Conservation (phyloP, 2,113 vertebrate species). For the Illadopsis cleaveri region DNA sequence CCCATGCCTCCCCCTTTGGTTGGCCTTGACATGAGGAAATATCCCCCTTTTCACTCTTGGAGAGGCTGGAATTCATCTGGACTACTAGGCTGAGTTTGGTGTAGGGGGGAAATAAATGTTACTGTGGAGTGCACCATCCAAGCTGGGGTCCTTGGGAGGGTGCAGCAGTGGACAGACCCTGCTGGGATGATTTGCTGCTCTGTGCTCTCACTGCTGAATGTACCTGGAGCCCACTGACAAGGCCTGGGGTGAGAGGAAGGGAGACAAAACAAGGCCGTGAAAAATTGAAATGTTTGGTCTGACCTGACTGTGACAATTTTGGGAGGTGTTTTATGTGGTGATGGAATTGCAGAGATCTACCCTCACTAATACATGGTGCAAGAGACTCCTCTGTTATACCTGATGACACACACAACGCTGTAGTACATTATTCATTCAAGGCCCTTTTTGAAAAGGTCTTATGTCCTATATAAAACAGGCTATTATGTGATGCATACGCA, state of each 20-base stretch:
- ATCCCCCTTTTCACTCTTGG: not conserved
- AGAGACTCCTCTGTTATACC: slow-evolving; percentile 19
- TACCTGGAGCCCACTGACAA: not conserved
- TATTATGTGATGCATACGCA: slow-evolving; percentile 61
- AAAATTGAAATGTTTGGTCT: not conserved
- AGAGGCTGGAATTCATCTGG: not conserved
- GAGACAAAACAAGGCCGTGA: not conserved
- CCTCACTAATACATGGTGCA: slow-evolving; percentile 8
- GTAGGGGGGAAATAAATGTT: not conserved
- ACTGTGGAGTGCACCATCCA: not conserved
- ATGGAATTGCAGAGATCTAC: slow-evolving; percentile 28
- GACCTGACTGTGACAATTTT: slow-evolving; percentile 14
- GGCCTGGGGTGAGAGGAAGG: not conserved
- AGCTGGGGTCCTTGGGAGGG: not conserved
- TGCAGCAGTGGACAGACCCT: not conserved
- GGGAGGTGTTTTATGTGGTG: slow-evolving; percentile 38
- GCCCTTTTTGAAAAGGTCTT: slow-evolving; percentile 57
- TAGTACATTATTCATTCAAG: slow-evolving; percentile 62
- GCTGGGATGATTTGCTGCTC: not conserved
- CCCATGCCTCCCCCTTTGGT: not conserved
- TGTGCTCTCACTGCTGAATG: not conserved
- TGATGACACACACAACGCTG: slow-evolving; percentile 27
- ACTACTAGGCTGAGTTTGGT: not conserved
- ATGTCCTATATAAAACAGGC: slow-evolving; percentile 62
- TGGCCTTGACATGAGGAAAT: not conserved